Evolutionary conservation across 1,140 invertebrate species (phyloP).

Genomic region (Cyclargus thomasi): DNA sequence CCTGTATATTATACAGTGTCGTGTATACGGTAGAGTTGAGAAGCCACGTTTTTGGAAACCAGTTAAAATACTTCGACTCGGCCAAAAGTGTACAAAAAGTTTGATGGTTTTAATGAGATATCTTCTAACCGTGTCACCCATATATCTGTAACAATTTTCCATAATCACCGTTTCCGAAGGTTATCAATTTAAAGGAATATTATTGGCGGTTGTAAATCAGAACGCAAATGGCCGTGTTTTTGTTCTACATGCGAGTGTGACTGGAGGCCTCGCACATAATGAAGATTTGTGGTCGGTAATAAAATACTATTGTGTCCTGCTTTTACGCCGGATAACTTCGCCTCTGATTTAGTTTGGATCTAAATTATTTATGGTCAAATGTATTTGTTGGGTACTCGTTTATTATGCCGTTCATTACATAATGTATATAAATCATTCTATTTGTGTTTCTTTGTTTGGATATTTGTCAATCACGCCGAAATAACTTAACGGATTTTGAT

Average conservation of each 20-base stretch:
- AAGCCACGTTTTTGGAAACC: too few relatives aligned
- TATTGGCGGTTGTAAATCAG: constrained; percentile 21
- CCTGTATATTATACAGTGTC: too few relatives aligned
- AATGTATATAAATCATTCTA: too few relatives aligned
- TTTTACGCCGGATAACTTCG: constrained; percentile 12
- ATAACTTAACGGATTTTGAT: too few relatives aligned
- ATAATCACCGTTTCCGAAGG: not conserved
- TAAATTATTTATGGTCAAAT: constrained; percentile 1
- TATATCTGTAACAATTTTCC: not conserved
- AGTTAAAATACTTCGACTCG: too few relatives aligned
- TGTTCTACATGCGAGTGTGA: constrained; percentile 13
- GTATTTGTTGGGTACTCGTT: not conserved
- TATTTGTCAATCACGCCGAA: too few relatives aligned
- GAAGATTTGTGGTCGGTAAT: constrained; percentile 58
- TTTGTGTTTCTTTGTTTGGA: too few relatives aligned
- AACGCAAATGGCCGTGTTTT: constrained; percentile 20
- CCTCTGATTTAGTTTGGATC: constrained; percentile 11
- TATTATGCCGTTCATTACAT: not conserved
- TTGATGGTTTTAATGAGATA: too few relatives aligned
- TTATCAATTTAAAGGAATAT: constrained; percentile 5
- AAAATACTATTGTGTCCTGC: constrained; percentile 47
- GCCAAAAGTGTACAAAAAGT: too few relatives aligned
- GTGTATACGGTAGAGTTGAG: too few relatives aligned
- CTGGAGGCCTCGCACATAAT: constrained; percentile 36
- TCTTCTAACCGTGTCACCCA: too few relatives aligned